Percentiles rank a stretch among this genome's conserved stretches.
phyloP scores from a whole-genome alignment of 2,113 vertebrate genomes.

The Thunnus maccoyii region DNA sequence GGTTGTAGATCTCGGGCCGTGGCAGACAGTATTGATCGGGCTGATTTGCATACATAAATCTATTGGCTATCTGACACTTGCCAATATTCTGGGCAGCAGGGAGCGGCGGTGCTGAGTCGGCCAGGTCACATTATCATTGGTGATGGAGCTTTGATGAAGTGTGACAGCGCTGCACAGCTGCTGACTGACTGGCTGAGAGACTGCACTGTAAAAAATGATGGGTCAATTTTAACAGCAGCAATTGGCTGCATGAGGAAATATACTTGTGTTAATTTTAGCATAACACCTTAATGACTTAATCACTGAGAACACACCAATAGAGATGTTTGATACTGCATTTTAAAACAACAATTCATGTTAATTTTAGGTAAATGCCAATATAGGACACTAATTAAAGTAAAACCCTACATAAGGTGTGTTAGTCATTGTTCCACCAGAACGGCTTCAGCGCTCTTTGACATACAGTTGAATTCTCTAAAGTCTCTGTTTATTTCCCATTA shows the following conservation, averaged over 20 bases:
- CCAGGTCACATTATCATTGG: constrained; percentile 81
- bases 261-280: neutral
- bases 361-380: too few species aligned
- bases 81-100: constrained; percentile 79
- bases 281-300: too few species aligned
- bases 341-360: too few species aligned
- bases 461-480: too few species aligned
- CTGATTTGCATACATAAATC: constrained; percentile 87
- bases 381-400: too few species aligned
- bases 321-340: too few species aligned
- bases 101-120: constrained; percentile 80
- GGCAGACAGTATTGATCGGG: constrained; percentile 76
- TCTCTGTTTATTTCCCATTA: too few species aligned
- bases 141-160: constrained; percentile 86
- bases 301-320: too few species aligned
- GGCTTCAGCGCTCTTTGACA: too few species aligned
- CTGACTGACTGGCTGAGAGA: constrained; percentile 42
- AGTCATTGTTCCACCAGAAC: too few species aligned
- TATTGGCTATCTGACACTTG: constrained; percentile 86
- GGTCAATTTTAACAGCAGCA: constrained; percentile 9
- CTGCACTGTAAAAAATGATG: constrained; percentile 49
- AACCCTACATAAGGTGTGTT: too few species aligned
- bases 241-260: neutral
- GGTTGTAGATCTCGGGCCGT: constrained; percentile 74
- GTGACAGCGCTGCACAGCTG: constrained; percentile 75